Percentiles rank a stretch among this genome's conserved stretches.
Conservation (phyloP, 2,888 invertebrate species). For the Eupsilia transversa region DNA sequence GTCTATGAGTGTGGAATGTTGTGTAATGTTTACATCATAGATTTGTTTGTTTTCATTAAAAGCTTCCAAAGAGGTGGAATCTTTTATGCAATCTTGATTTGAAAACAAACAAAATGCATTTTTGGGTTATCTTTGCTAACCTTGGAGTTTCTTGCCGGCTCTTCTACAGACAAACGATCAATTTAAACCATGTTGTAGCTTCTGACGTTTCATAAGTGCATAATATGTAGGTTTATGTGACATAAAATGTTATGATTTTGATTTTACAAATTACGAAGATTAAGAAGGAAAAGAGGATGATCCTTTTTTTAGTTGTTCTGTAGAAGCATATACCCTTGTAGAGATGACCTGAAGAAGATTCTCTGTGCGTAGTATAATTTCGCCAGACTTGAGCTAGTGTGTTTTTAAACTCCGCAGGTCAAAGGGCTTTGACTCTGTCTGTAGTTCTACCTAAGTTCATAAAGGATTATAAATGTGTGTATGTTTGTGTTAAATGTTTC, state of each 20-base stretch:
- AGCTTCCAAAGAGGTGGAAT: conserved; percentile 3
- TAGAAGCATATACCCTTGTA: neutral
- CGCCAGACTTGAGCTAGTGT: conserved; percentile 33
- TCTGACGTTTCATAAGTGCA: neutral
- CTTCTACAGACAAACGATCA: neutral
- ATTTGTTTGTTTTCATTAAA: conserved; percentile 52
- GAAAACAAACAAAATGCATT: conserved; percentile 21
- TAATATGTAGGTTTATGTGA: neutral
- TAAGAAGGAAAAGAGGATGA: neutral
- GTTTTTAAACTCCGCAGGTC: conserved; percentile 18
- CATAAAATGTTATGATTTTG: neutral
- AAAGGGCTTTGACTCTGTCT: conserved; percentile 36
- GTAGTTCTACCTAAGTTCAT: neutral
- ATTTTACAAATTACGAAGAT: neutral
- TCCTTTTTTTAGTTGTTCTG: neutral
- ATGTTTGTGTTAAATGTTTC: neutral
- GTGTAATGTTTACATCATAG: conserved; percentile 53
- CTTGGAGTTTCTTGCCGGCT: neutral
- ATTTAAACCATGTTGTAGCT: neutral
- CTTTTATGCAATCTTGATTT: conserved; percentile 18
- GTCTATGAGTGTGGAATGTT: conserved; percentile 23
- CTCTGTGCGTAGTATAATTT: conserved; percentile 8
- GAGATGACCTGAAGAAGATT: neutral
- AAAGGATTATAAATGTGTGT: neutral
- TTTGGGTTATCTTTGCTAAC: neutral